Evolutionary conservation across 2,113 vertebrate species (phyloP).

Genomic region (Eretmochelys imbricata): DNA sequence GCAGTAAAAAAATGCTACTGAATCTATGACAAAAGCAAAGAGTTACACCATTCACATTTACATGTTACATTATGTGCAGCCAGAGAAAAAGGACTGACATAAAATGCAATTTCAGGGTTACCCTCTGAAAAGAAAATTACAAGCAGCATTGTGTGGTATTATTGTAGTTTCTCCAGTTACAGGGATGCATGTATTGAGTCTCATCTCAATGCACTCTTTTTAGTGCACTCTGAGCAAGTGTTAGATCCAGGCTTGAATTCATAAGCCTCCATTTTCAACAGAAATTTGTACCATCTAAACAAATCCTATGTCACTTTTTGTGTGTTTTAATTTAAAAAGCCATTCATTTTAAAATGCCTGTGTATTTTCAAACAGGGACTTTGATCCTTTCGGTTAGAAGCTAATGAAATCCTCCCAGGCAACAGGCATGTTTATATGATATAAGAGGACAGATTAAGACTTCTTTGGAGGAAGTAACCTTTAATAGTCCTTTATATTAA

Average conservation of each 20-base stretch:
- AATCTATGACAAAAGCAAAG: background rate
- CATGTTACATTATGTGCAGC: background rate
- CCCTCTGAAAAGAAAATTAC: background rate
- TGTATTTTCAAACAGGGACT: background rate
- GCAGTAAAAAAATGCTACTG: background rate
- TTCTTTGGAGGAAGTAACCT: background rate
- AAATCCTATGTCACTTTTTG: fast-evolving
- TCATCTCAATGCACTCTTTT: background rate
- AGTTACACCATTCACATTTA: background rate
- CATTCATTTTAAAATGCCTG: background rate
- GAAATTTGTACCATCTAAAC: background rate
- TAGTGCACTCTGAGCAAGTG: background rate
- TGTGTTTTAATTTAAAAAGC: background rate
- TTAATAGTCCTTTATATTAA: background rate
- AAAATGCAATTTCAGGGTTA: background rate
- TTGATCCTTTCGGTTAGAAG: background rate
- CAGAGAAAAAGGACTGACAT: background rate
- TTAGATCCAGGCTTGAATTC: background rate
- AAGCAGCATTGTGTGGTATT: background rate
- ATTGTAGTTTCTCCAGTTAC: background rate
- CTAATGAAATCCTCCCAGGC: background rate
- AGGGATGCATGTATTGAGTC: background rate
- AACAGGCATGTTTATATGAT: background rate
- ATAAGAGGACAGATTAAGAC: background rate
- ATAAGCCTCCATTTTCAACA: fast-evolving